Evolutionary conservation across 2,113 vertebrate species (phyloP).

Genomic region (Dicentrarchus labrax): DNA sequence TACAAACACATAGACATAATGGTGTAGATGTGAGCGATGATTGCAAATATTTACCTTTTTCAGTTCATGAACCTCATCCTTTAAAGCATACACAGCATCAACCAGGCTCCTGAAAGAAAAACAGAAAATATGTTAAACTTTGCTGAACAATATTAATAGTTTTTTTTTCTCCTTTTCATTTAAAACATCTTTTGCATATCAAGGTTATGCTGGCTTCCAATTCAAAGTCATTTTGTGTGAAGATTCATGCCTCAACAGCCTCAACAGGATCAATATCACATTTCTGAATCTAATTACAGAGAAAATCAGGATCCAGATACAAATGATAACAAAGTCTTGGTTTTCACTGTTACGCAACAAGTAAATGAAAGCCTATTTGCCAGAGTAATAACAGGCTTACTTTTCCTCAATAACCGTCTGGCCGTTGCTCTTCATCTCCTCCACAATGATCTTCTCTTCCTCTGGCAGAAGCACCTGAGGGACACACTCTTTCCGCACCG

Average conservation of each 20-base stretch:
- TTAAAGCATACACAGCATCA: constrained; percentile 97
- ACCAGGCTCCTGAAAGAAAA: constrained; percentile 91
- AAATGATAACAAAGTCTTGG: background rate
- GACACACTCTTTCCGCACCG: constrained; percentile 91
- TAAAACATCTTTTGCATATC: background rate
- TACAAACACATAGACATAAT: background rate
- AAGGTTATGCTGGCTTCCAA: background rate
- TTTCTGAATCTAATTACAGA: constrained; percentile 26
- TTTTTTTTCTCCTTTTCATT: background rate
- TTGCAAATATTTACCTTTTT: constrained; percentile 89
- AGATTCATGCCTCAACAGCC: background rate
- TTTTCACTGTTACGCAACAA: background rate
- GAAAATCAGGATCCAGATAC: background rate
- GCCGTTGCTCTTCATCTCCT: constrained; percentile 96
- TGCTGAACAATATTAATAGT: background rate
- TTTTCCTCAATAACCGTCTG: constrained; percentile 96
- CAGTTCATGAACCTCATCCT: constrained; percentile 97
- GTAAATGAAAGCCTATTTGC: background rate
- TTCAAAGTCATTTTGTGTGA: background rate
- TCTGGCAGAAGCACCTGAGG: constrained; percentile 96
- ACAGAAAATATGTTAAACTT: background rate
- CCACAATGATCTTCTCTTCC: constrained; percentile 97
- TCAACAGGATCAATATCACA: constrained; percentile 27
- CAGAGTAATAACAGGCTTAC: constrained; percentile 79
- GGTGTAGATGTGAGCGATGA: background rate